Conservation (phyloP, 2,888 invertebrate genomes). For the Hoplodrina blanda region DNA sequence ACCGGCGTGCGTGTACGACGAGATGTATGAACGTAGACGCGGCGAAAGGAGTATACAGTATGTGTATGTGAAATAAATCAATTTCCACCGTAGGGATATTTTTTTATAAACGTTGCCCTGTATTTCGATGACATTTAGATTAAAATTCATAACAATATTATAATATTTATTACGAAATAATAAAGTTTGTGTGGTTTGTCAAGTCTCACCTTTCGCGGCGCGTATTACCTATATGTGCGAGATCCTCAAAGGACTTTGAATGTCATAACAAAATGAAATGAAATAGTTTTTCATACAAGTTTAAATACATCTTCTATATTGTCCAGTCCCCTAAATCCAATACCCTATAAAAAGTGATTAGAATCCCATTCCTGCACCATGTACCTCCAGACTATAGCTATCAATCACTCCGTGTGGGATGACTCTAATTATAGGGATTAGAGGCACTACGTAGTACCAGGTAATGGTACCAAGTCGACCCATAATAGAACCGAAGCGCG, state of each 20-base stretch:
- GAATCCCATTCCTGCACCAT: slow-evolving; percentile 81
- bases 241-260: no score
- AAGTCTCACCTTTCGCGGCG: no score
- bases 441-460: slow-evolving; percentile 72
- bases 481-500: slow-evolving; percentile 47
- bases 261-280: neutral
- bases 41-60: no score
- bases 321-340: slow-evolving; percentile 39
- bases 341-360: slow-evolving; percentile 82
- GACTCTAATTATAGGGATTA: slow-evolving; percentile 89
- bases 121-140: no score
- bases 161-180: no score
- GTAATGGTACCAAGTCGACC: slow-evolving; percentile 73
- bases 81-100: no score
- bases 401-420: slow-evolving; percentile 87
- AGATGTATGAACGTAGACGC: no score
- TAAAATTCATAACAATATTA: no score
- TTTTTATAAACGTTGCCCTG: no score
- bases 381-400: slow-evolving; percentile 75
- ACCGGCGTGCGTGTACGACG: no score
- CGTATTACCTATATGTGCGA: no score
- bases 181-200: no score
- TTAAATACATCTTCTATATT: neutral
- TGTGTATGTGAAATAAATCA: neutral
- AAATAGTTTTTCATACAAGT: neutral